A percentile compares a stretch with the other conserved stretches of the same genome.
Conservation (phyloP, 2,888 invertebrate genomes). For the Limenitis camilla region DNA sequence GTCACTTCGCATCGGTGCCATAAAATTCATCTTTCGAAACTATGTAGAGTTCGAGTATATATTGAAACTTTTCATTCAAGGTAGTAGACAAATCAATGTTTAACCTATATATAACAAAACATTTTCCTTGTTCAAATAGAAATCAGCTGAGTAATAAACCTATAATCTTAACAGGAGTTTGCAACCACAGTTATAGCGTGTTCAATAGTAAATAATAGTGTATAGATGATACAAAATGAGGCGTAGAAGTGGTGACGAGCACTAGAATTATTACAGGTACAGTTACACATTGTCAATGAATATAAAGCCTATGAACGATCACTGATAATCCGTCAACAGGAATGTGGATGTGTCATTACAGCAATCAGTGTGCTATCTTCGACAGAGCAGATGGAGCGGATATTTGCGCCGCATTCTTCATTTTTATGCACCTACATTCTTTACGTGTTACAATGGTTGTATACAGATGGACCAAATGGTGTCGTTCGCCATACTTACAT, state of each 20-base stretch:
- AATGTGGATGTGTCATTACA: constrained; percentile 31
- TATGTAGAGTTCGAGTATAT: too few species aligned
- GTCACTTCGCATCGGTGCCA: too few species aligned
- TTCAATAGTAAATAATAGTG: constrained; percentile 1
- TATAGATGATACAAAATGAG: constrained; percentile 4
- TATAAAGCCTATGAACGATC: constrained; percentile 24
- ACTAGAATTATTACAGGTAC: constrained; percentile 18
- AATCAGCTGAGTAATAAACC: too few species aligned
- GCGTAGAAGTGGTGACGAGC: constrained; percentile 9
- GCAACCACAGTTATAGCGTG: neutral
- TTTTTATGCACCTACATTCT: constrained; percentile 29
- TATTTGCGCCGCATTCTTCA: constrained; percentile 29
- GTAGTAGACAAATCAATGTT: too few species aligned
- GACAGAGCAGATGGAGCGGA: constrained; percentile 19
- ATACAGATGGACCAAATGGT: constrained; percentile 17
- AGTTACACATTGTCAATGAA: constrained; percentile 25
- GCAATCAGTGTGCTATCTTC: constrained; percentile 29
- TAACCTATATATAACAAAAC: too few species aligned
- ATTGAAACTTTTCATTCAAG: too few species aligned
- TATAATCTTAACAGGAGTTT: neutral
- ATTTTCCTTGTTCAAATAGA: too few species aligned
- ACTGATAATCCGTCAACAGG: constrained; percentile 28
- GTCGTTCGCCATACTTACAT: constrained; percentile 13
- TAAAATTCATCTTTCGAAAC: too few species aligned
- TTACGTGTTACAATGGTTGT: constrained; percentile 23